Conservation (phyloP, 2,888 invertebrate genomes). For the Euplexia lucipara region DNA sequence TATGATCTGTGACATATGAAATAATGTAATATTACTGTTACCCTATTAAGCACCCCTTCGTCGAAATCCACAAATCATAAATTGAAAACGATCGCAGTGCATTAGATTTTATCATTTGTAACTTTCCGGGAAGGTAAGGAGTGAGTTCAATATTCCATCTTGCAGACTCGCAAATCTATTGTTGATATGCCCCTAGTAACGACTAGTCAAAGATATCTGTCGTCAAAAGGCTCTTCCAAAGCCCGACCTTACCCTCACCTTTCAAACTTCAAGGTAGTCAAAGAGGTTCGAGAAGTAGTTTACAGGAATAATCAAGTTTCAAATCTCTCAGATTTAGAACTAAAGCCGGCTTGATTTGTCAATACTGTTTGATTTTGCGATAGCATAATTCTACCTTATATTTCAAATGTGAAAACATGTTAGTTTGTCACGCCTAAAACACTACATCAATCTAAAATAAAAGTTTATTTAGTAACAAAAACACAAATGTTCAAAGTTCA, state of each 20-base stretch:
- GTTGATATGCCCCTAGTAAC: background rate
- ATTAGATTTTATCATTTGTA: background rate
- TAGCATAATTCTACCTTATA: too few relatives aligned
- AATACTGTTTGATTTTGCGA: constrained; percentile 13
- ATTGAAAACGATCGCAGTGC: background rate
- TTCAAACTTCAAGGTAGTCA: constrained; percentile 14
- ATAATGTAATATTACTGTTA: too few relatives aligned
- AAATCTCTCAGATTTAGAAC: constrained; percentile 18
- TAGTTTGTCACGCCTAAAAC: too few relatives aligned
- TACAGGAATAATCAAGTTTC: constrained; percentile 11
- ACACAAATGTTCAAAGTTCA: too few relatives aligned
- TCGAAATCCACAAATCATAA: too few relatives aligned
- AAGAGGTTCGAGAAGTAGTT: constrained; percentile 26
- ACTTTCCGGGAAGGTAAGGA: background rate
- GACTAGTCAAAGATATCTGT: background rate
- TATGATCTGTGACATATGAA: too few relatives aligned
- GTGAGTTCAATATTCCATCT: background rate
- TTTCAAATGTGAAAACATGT: too few relatives aligned
- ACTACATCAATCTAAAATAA: too few relatives aligned
- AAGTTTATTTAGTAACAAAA: too few relatives aligned
- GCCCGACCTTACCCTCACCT: constrained; percentile 19
- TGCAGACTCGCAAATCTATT: background rate
- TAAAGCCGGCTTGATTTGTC: constrained; percentile 8
- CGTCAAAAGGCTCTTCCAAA: constrained; percentile 21
- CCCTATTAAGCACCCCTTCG: background rate